Evolutionary conservation across 2,888 invertebrate genomes (phyloP), one percentile per base, ranked within the genome.

Genomic region (Pachymerium ferrugineum): DNA sequence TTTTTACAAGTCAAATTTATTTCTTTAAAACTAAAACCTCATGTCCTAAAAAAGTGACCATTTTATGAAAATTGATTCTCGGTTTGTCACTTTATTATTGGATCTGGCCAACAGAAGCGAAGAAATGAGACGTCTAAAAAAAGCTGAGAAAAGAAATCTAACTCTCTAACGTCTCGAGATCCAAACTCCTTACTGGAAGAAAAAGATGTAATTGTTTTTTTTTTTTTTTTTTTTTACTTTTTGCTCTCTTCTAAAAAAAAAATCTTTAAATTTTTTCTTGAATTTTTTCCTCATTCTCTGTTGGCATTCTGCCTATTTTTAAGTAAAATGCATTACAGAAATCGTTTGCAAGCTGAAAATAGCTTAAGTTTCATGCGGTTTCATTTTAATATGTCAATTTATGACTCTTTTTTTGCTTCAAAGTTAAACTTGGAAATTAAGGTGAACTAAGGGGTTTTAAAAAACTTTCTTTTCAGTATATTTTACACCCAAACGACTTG

Each of bases 371-470:
- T 54, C 54, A 54, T 28, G 25, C 25, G 25, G 25, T 54, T 54
- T 22, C 54, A 54, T 54, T 54, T n/a, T 54, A 54, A 54, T 54
- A 54, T 22, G 19, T 14, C 22, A 54, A 54, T 54, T 54, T 54
- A 54, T 54, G 54, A 54, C 12, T 54, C 14, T 6, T 22, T 54
- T n/a, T n/a, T n/a, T n/a, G n/a, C n/a, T n/a, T 22, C 54, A 54
- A 54, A 54, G 12, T 54, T 54, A 25, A 54, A 54, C 4, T 25
- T 1, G 38, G 54, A 54, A 14, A 54, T 54, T 54, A 54, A 54
- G 54, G 54, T 54, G 54, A 54, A 54, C 54, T 54, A 54, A 54
- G 28, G n/a, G n/a, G 54, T 47, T 14, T 38, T 25, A 28, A 54
- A 25, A 28, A 25, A 25, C 38, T 16, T n/a, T 16, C 10, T 54